A percentile compares a stretch with the other conserved stretches of the same genome.
Conservation (phyloP, 2,888 invertebrate species). For the Drosophila demipolita region DNA sequence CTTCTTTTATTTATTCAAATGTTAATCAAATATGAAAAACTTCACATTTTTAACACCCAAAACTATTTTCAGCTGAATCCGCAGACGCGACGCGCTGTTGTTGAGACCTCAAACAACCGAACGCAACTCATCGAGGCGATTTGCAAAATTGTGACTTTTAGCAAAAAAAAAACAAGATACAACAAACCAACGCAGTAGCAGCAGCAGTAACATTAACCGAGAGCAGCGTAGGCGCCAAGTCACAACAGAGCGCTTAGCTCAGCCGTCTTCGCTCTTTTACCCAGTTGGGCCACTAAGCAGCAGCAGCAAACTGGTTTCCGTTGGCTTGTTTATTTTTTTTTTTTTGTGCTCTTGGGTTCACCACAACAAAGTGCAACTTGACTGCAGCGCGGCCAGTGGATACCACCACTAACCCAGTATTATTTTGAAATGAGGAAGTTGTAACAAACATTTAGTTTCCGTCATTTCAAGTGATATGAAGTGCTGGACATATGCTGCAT, state of each 20-base stretch:
- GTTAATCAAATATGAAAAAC: conserved; percentile 31
- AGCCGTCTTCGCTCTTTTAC: conserved; percentile 52
- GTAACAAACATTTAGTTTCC: conserved; percentile 47
- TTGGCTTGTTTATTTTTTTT: conserved; percentile 15
- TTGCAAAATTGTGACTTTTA: conserved; percentile 69
- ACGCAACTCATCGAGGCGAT: conserved; percentile 63
- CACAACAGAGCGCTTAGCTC: conserved; percentile 57
- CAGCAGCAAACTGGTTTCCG: conserved; percentile 63
- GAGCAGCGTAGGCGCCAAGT: conserved; percentile 29
- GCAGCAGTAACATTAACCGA: conserved; percentile 14
- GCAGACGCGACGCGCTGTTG: conserved; percentile 61
- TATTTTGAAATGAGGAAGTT: conserved; percentile 70
- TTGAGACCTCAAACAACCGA: conserved; percentile 60
- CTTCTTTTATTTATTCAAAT: conserved; percentile 22
- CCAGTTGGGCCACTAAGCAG: conserved; percentile 31
- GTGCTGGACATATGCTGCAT: conserved; percentile 25
- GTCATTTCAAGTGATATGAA: conserved; percentile 44
- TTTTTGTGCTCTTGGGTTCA: conserved; percentile 1
- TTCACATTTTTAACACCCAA: conserved; percentile 43
- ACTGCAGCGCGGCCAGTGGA: conserved; percentile 37
- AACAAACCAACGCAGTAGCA: conserved; percentile 23
- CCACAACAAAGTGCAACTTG: conserved; percentile 21
- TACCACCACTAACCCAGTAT: conserved; percentile 64
- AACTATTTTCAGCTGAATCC: conserved; percentile 3
- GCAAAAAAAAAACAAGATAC: conserved; percentile 44